phyloP scores from a whole-genome alignment of 2,888 invertebrate species.

The Agonopterix alstromeriana region DNA sequence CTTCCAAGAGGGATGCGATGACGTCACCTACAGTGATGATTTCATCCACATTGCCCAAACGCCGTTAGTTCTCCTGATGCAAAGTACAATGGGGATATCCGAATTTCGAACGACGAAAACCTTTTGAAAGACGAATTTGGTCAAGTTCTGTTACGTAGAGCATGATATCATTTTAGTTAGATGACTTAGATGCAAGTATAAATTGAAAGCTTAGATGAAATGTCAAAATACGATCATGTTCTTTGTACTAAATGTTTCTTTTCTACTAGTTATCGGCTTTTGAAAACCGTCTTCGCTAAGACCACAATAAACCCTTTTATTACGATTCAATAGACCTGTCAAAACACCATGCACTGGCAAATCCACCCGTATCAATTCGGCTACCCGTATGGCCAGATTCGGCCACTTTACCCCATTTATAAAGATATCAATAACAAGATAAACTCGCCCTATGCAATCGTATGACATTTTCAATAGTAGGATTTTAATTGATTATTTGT shows the following conservation, averaged over 20 bases:
- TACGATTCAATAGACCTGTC: slow-evolving; percentile 42
- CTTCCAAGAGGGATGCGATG: slow-evolving; percentile 15
- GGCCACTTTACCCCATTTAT: slow-evolving; percentile 67
- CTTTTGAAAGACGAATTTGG: no score
- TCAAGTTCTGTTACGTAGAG: no score
- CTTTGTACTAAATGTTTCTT: neutral
- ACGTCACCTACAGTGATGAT: slow-evolving; percentile 21
- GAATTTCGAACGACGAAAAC: no score
- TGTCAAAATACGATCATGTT: no score
- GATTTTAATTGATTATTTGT: slow-evolving; percentile 68
- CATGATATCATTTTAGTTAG: no score
- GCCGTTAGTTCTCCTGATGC: no score
- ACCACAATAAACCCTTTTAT: slow-evolving; percentile 23
- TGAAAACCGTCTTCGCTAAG: neutral
- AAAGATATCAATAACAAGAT: slow-evolving; percentile 72
- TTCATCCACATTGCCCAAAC: neutral
- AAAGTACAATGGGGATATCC: no score
- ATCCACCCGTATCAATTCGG: slow-evolving; percentile 62
- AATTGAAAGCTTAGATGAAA: no score
- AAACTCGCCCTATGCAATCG: slow-evolving; percentile 42
- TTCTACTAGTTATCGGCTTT: no score
- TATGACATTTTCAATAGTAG: slow-evolving; percentile 42
- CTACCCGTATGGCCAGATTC: slow-evolving; percentile 63
- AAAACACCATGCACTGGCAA: slow-evolving; percentile 35
- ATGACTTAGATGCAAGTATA: no score